Base-by-base conservation (phyloP, 1,140 invertebrate species). In the Aphelenchoides avenae region DNA sequence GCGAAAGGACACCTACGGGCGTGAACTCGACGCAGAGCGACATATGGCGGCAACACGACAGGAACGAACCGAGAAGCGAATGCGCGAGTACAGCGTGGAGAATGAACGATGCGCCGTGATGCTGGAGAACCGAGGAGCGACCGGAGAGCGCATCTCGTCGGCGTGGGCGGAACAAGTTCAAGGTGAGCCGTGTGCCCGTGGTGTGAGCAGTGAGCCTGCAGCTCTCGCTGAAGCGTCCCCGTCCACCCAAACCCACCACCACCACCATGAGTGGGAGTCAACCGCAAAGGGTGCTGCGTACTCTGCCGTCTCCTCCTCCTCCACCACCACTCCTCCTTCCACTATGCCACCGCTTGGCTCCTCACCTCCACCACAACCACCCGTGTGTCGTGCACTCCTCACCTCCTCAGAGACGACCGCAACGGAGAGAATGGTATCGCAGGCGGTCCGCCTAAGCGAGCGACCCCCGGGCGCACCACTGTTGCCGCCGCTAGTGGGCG, bases 121-220 rank as follows among this genome's bases (percentile, higher is more conserved):
- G 36, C 54, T 69, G 67, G 65, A 70, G 47, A 54, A 62, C 29
- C 49, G 66, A 37, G 71, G 54, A 9, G 57, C 42, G n/a, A 18
- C 33, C 1, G 41, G 44, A 18, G 56, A 64, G 41, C 60, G 48
- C 24, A 46, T 53, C 40, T 22, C 40, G 6, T 15, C 24, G 20
- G 57, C 36, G 5, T 70, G 56, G 70, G 62, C 40, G 18, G 15
- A 72, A 36, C 36, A 48, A 29, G 63, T 73, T 22, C 37, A 36
- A 55, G 67, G 67, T 69, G 47, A 47, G 69, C 64, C 42, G 31
- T 27, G 18, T 55, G 9, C 27, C 27, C 18, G 24, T 55, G 20
- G 24, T 41, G 34, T 36, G 22, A 42, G 7, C 37, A 15, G 59
- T 30, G 26, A 58, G 30, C 18, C 11, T 42, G 36, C 24, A 22